Percentiles rank a stretch among this genome's conserved stretches.
These are phyloP conservation scores for Corynorhinus townsendii DNA, from an alignment of 2,113 vertebrate species.

Conservation along the genomic window DNA sequence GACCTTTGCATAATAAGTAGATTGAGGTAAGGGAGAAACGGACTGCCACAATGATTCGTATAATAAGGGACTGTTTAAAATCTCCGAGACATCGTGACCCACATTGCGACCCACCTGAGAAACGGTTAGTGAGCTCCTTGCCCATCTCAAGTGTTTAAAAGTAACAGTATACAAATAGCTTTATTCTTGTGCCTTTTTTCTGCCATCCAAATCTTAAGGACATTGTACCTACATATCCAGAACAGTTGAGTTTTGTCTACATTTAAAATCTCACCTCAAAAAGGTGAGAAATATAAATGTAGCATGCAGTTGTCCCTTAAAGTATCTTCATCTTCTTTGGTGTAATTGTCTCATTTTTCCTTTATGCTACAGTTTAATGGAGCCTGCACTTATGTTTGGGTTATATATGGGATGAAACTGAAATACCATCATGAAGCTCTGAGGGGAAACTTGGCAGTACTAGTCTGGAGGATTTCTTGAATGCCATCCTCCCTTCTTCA, in stretches of 20 bases:
- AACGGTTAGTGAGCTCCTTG: slow-evolving; percentile 61
- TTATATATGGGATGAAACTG: background rate
- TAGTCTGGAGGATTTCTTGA: background rate
- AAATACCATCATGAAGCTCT: background rate
- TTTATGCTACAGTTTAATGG: slow-evolving; percentile 45
- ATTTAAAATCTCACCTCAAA: slow-evolving; percentile 11
- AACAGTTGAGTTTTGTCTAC: slow-evolving; percentile 14
- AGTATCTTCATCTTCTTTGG: background rate
- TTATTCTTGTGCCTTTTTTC: slow-evolving; percentile 20
- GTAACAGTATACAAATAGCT: background rate
- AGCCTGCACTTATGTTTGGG: background rate
- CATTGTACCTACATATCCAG: background rate
- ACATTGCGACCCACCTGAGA: slow-evolving; percentile 38
- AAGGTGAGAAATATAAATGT: slow-evolving; percentile 33
- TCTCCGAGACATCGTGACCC: slow-evolving; percentile 45
- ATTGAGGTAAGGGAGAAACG: slow-evolving; percentile 46
- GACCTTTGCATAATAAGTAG: slow-evolving; percentile 4
- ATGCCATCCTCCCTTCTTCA: background rate
- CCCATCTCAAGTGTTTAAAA: slow-evolving; percentile 18
- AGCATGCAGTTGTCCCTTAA: background rate
- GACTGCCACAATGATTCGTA: slow-evolving; percentile 60
- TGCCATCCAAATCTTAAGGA: slow-evolving; percentile 38
- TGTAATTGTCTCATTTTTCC: slow-evolving; percentile 33
- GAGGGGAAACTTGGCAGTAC: background rate
- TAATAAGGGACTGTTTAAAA: slow-evolving; percentile 74